Percentiles rank a stretch among this genome's conserved stretches.
phyloP scores from a whole-genome alignment of 2,888 invertebrate species.

The Luperina testacea region DNA sequence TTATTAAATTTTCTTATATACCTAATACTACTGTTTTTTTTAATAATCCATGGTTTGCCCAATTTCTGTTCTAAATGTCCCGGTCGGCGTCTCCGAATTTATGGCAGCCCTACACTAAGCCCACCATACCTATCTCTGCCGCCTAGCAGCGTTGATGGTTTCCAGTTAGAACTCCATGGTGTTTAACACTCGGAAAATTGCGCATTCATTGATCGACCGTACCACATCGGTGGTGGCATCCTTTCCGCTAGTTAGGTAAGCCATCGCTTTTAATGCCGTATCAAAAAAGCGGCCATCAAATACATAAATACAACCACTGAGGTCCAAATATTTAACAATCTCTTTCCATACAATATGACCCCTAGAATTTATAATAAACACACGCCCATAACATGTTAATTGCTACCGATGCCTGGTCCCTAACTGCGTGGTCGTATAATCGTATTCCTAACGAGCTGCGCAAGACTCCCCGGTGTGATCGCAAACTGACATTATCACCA shows the following conservation, averaged over 20 bases:
- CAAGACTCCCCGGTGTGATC: conserved; percentile 53
- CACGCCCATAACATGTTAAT: conserved; percentile 62
- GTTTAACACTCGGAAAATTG: neutral
- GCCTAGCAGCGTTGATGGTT: neutral
- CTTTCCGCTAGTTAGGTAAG: neutral
- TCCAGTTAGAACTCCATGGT: neutral
- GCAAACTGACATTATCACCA: conserved; percentile 31
- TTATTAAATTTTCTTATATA: no score
- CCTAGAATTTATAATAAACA: conserved; percentile 29
- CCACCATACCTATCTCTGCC: no score
- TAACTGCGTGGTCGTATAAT: conserved; percentile 59
- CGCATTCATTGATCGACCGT: neutral
- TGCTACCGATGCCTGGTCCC: conserved; percentile 64
- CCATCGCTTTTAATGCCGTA: neutral
- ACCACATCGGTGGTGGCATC: no score
- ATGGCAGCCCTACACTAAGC: no score
- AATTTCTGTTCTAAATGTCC: no score
- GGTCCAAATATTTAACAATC: neutral
- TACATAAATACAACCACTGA: neutral
- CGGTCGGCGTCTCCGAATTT: no score
- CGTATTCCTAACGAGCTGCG: conserved; percentile 62
- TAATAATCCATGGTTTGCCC: no score
- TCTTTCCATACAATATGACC: conserved; percentile 6
- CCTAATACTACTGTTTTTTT: no score
- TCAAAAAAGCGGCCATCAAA: neutral